These are phyloP conservation scores for Battus philenor DNA, from an alignment of 1,140 invertebrate genomes.

Conservation along the genomic window DNA sequence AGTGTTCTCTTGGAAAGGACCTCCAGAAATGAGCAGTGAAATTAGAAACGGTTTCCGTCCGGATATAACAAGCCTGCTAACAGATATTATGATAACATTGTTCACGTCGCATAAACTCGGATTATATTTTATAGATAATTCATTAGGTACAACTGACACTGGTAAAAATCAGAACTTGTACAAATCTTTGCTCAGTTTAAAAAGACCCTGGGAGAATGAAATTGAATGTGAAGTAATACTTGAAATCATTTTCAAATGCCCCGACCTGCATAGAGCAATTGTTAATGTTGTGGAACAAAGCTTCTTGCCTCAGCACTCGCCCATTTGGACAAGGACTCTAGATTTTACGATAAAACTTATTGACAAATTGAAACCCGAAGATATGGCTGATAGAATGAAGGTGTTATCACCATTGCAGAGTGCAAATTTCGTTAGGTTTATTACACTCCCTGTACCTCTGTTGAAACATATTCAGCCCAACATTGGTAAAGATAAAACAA, in stretches of 20 bases:
- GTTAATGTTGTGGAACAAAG: slow-evolving; percentile 77
- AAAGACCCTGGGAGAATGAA: slow-evolving; percentile 81
- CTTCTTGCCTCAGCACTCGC: slow-evolving; percentile 77
- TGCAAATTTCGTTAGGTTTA: slow-evolving; percentile 70
- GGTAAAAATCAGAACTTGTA: slow-evolving; percentile 81
- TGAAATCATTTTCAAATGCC: slow-evolving; percentile 81
- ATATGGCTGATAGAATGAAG: slow-evolving; percentile 48
- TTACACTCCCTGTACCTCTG: slow-evolving; percentile 71
- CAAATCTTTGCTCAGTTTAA: slow-evolving; percentile 78
- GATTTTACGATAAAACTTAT: slow-evolving; percentile 76
- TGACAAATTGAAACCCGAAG: slow-evolving; percentile 60
- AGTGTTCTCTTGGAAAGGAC: slow-evolving; percentile 86
- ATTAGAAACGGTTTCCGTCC: slow-evolving; percentile 71
- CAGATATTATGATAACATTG: slow-evolving; percentile 81
- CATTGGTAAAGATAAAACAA: slow-evolving; percentile 55
- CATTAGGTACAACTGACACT: slow-evolving; percentile 75
- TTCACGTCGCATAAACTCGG: slow-evolving; percentile 84
- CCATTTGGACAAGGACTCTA: slow-evolving; percentile 77
- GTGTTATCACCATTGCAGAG: slow-evolving; percentile 59
- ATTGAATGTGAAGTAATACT: slow-evolving; percentile 80
- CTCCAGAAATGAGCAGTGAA: slow-evolving; percentile 59
- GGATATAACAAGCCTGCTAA: slow-evolving; percentile 76
- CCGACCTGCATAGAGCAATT: slow-evolving; percentile 82
- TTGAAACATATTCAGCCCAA: slow-evolving; percentile 65
- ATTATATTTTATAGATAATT: slow-evolving; percentile 80